A percentile compares a stretch with the other conserved stretches of the same genome.
Evolutionary conservation across 1,140 invertebrate species (phyloP).

Genomic region (Triops cancriformis): DNA sequence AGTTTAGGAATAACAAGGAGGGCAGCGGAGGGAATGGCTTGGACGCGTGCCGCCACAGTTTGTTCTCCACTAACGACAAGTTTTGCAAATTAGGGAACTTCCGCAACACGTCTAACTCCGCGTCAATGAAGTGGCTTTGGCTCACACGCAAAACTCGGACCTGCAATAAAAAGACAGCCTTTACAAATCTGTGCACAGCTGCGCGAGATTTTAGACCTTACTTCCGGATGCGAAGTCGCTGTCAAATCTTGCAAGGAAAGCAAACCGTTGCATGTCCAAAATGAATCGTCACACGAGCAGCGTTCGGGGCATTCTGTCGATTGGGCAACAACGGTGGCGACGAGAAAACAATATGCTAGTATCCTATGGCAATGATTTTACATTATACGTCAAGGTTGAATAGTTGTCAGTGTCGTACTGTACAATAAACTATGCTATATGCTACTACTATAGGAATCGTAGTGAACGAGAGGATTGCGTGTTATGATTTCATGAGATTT

Average conservation of each 20-base stretch:
- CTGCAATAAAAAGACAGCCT: not conserved
- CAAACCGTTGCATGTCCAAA: not conserved
- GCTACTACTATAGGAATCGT: too few species aligned
- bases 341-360: too few species aligned
- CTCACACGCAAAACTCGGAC: not conserved
- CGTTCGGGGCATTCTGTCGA: not conserved
- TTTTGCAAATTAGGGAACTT: slow-evolving; percentile 5
- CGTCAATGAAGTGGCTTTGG: not conserved
- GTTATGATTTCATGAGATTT: too few species aligned
- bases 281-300: not conserved
- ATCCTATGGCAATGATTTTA: too few species aligned
- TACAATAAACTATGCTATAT: too few species aligned
- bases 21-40: not conserved
- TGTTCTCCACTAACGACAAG: slow-evolving; percentile 5
- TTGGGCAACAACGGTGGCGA: not conserved
- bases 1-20: slow-evolving; percentile 2
- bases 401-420: too few species aligned
- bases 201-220: not conserved
- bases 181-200: not conserved
- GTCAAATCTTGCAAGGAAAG: not conserved
- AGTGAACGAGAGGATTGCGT: too few species aligned
- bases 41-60: slow-evolving; percentile 2
- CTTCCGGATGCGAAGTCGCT: not conserved
- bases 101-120: not conserved
- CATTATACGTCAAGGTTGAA: too few species aligned